Conservation (phyloP, 2,797 vertebrate species). For the Falco biarmicus region DNA sequence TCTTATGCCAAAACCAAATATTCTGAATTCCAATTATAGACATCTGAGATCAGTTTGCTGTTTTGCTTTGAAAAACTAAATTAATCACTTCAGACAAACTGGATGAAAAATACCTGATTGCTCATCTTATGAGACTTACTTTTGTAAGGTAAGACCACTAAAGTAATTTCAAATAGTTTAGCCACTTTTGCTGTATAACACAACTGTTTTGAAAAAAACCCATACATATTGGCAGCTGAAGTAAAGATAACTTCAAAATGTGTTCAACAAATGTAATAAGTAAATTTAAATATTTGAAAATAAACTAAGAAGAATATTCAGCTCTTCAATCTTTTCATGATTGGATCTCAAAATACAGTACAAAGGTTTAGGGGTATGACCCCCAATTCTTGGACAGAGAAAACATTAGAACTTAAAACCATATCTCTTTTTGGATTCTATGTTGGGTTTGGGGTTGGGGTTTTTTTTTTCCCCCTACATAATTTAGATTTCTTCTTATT, state of each 20-base stretch:
- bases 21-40: neutral
- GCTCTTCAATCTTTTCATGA: neutral
- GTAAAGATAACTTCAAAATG: neutral
- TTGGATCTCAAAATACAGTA: neutral
- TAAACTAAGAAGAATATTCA: neutral
- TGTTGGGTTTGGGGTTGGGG: neutral
- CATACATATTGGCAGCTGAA: neutral
- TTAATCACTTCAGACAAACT: neutral
- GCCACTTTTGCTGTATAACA: neutral
- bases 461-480: rapidly evolving
- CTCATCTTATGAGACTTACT: neutral
- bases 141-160: neutral
- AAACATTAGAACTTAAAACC: neutral
- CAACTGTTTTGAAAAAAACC: neutral
- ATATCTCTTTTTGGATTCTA: neutral
- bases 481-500: neutral
- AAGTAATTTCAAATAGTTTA: neutral
- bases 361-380: neutral
- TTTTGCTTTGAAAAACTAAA: neutral
- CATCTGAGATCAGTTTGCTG: neutral
- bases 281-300: neutral
- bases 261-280: neutral
- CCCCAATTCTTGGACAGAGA: neutral
- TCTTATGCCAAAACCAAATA: neutral
- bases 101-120: neutral